These are phyloP conservation scores for Sardina pilchardus DNA, from an alignment of 2,113 vertebrate genomes.

Conservation along the genomic window DNA sequence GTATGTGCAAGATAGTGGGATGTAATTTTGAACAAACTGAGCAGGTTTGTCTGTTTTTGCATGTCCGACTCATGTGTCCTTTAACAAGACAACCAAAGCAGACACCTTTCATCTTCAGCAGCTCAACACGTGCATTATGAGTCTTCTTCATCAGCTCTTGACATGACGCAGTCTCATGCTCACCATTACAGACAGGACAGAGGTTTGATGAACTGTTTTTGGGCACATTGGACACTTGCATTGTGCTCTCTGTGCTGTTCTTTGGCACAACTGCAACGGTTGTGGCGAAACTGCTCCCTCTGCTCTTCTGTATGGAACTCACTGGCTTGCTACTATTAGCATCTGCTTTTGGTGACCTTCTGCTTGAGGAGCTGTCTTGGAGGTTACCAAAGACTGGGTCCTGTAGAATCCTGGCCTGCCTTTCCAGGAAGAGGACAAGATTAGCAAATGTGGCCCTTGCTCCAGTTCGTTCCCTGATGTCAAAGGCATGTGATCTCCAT, in stretches of 20 bases:
- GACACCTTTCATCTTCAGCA: constrained; percentile 17
- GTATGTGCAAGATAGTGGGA: constrained; percentile 22
- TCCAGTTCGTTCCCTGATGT: constrained; percentile 7
- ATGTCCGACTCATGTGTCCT: constrained; percentile 5
- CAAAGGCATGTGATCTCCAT: constrained; percentile 15
- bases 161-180: background rate
- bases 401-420: background rate
- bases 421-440: constrained; percentile 2
- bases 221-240: too few species aligned
- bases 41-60: constrained; percentile 18
- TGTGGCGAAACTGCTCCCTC: background rate
- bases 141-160: background rate
- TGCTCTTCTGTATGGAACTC: background rate
- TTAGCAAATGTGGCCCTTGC: constrained; percentile 19
- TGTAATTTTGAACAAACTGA: constrained; percentile 15
- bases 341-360: background rate
- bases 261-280: too few species aligned
- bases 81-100: constrained; percentile 30
- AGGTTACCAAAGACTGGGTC: background rate
- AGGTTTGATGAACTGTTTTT: background rate
- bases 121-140: constrained; percentile 14
- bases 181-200: background rate
- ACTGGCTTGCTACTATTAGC: background rate
- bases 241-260: too few species aligned
- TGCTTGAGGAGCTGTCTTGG: background rate